Base-by-base conservation (phyloP, 2,888 invertebrate species). In the Agrochola lota region DNA sequence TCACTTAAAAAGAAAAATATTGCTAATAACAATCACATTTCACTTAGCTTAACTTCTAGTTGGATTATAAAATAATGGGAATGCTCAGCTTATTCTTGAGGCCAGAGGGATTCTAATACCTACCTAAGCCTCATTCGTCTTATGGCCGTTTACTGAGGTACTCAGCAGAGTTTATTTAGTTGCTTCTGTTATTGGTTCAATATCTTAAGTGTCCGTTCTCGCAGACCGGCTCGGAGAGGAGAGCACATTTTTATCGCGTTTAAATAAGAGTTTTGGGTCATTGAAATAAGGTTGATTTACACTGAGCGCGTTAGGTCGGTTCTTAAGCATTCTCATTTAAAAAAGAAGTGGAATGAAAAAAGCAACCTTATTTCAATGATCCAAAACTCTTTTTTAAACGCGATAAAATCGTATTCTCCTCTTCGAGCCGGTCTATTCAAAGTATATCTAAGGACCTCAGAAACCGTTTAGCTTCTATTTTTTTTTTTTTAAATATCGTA, bases 21-120 rank as follows among this genome's bases (percentile, higher is more conserved):
- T 87, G 75, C 83, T 87, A 88, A 81, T 82, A 75, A 83, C 52
- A 81, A 89, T 89, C 89, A 89, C 89, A 87, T 78, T 87, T 89
- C 71, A 86, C 85, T 86, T 89, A 81, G 77, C 66, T 68, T 88
- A 85, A 80, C n/a, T 30, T 77, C 63, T 78, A 82, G 5, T 67
- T 63, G 17, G 17, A 57, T 59, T 64, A 60, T 73, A 40, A 46
- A 57, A 40, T 23, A 59, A 75, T 59, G 15, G 20, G 20, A 12
- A 43, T 70, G 23, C 2, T 23, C 20, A 17, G 23, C 5, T 23
- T 52, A 5, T 46, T 57, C 4, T 17, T 60, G 35, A n/a, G 23
- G 23, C 1, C 17, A 12, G 7, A 11, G 12, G 20, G 68, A 46
- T 20, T 20, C 23, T 5, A 35, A 23, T 9, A 35, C 35, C 6